A percentile compares a stretch with the other conserved stretches of the same genome.
These are phyloP conservation scores for Cryptophagus acutangulus DNA, from an alignment of 2,888 invertebrate genomes.

Conservation along the genomic window DNA sequence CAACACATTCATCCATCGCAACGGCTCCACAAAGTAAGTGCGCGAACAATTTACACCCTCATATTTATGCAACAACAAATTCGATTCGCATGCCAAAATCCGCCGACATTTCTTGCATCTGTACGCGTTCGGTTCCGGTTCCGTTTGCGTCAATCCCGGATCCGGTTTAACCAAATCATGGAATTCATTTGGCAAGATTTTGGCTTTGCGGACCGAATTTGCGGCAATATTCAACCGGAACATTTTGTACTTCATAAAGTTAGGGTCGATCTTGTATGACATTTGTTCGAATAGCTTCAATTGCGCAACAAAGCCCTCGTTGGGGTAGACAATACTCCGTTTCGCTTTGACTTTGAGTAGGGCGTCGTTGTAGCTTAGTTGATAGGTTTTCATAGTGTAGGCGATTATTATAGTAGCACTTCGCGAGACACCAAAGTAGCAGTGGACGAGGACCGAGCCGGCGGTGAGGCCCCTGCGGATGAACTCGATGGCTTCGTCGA, in stretches of 20 bases:
- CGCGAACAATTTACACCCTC: constrained; percentile 55
- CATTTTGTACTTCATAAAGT: constrained; percentile 65
- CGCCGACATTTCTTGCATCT: constrained; percentile 77
- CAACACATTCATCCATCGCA: constrained; percentile 81
- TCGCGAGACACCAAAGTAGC: constrained; percentile 87
- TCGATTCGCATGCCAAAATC: constrained; percentile 74
- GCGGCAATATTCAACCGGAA: constrained; percentile 76
- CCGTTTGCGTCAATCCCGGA: constrained; percentile 63
- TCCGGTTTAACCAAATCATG: constrained; percentile 74
- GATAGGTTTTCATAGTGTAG: constrained; percentile 80
- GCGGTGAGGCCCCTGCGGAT: constrained; percentile 60
- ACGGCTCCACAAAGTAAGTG: constrained; percentile 83
- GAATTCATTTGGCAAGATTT: constrained; percentile 75
- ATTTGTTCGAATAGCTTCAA: constrained; percentile 74
- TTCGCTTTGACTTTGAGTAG: constrained; percentile 64
- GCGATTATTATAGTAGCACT: constrained; percentile 85
- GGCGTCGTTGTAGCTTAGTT: constrained; percentile 68
- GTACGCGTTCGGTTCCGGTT: constrained; percentile 79
- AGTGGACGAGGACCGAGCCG: constrained; percentile 79
- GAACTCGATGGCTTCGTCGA: constrained; percentile 72
- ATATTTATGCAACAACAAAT: constrained; percentile 67
- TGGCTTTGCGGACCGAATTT: constrained; percentile 74
- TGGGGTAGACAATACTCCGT: constrained; percentile 70
- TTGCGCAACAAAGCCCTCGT: constrained; percentile 75
- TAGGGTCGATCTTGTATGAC: constrained; percentile 65